phyloP scores from a whole-genome alignment of 2,888 invertebrate genomes.

The Drosophila paucipuncta region DNA sequence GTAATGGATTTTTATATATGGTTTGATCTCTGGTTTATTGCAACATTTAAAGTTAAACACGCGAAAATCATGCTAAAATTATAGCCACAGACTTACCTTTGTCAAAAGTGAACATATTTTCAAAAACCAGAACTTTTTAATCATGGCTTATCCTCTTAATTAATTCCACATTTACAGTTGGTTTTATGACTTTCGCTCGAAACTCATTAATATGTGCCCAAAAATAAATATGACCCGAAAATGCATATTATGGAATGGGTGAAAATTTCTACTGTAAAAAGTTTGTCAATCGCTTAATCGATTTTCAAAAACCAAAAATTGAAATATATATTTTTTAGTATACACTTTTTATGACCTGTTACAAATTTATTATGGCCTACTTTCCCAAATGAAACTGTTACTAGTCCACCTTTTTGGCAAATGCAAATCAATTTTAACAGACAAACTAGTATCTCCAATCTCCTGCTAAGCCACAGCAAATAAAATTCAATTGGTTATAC shows the following conservation, averaged over 20 bases:
- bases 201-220: not conserved
- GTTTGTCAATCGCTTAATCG: not conserved
- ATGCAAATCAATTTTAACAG: constrained; percentile 5
- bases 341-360: not conserved
- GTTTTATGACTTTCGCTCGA: not conserved
- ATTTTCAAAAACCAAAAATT: not conserved
- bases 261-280: not conserved
- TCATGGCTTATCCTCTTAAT: not conserved
- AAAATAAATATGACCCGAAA: not conserved
- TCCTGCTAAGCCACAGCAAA: constrained; percentile 9
- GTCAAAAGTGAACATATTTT: not conserved
- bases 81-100: not conserved
- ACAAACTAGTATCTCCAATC: not conserved
- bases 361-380: not conserved
- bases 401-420: not conserved
- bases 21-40: not conserved
- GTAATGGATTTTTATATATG: not conserved
- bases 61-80: not conserved
- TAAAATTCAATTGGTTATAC: constrained; percentile 26
- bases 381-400: not conserved
- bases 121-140: not conserved
- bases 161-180: not conserved
- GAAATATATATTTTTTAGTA: not conserved
- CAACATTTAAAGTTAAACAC: not conserved
- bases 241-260: not conserved